Percentiles rank a stretch among this genome's conserved stretches.
Conservation (phyloP, 1,140 invertebrate genomes). For the Trinorchestia longiramus region DNA sequence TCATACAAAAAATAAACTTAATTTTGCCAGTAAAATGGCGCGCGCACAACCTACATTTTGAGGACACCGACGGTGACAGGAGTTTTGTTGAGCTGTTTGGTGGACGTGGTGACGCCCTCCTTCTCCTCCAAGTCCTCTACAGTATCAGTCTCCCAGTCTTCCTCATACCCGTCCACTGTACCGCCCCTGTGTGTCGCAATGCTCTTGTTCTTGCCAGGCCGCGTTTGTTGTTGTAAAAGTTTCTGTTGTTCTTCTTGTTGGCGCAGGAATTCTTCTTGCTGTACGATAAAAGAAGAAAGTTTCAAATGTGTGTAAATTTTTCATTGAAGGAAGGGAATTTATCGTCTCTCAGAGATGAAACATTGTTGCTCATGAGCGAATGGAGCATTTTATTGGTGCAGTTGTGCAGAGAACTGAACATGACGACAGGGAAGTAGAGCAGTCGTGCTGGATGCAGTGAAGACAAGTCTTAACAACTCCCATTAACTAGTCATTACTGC, state of each 20-base stretch:
- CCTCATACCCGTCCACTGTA: constrained; percentile 24
- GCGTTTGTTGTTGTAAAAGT: background rate
- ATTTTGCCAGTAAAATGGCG: too few species aligned
- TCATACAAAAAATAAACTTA: too few species aligned
- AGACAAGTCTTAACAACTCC: too few species aligned
- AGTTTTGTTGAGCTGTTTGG: background rate
- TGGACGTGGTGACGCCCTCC: background rate
- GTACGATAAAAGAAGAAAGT: background rate
- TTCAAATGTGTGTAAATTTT: too few species aligned
- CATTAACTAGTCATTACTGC: too few species aligned
- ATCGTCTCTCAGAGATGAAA: too few species aligned
- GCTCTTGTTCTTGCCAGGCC: constrained; percentile 28
- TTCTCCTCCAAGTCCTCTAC: background rate
- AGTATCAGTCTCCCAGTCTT: constrained; percentile 42
- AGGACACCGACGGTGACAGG: constrained; percentile 4
- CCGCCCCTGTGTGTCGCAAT: background rate
- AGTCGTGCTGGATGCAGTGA: too few species aligned
- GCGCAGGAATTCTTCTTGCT: background rate
- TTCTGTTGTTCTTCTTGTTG: constrained; percentile 21
- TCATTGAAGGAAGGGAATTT: too few species aligned
- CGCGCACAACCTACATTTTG: constrained; percentile 16
- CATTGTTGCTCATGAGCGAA: too few species aligned
- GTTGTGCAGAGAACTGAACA: too few species aligned
- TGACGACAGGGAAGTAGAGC: too few species aligned
- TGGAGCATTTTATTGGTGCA: too few species aligned